Percentiles rank a stretch among this genome's conserved stretches.
These are phyloP conservation scores for Aleiodes testaceus DNA, from an alignment of 2,888 invertebrate species.

Conservation along the genomic window DNA sequence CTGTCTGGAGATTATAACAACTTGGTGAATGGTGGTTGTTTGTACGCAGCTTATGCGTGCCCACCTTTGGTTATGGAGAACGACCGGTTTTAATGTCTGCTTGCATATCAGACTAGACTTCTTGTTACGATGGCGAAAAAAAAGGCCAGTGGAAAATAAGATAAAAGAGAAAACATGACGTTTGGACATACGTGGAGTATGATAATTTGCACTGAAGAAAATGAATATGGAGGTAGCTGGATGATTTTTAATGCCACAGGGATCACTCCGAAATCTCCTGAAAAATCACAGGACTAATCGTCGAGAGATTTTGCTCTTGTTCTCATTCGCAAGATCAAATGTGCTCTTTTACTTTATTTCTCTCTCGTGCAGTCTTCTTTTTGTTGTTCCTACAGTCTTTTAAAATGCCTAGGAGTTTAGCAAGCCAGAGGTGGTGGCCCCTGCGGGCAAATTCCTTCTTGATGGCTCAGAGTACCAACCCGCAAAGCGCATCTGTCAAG, in stretches of 20 bases:
- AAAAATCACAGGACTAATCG: conserved; percentile 23
- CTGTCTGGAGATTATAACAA: conserved; percentile 46
- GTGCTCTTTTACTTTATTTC: background rate
- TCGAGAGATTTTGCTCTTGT: background rate
- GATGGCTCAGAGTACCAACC: conserved; percentile 62
- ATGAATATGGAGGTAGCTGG: conserved; percentile 23
- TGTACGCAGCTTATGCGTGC: conserved; percentile 59
- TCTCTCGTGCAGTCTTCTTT: background rate
- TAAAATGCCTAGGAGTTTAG: conserved; percentile 28
- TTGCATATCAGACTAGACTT: conserved; percentile 59
- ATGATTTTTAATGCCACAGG: conserved; percentile 23
- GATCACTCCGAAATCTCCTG: conserved; percentile 20
- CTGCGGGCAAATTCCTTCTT: conserved; percentile 67
- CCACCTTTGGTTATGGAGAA: conserved; percentile 56
- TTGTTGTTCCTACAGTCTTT: too few species aligned
- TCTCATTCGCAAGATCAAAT: background rate
- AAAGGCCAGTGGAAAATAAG: background rate
- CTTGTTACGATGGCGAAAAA: background rate
- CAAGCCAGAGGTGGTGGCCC: conserved; percentile 44
- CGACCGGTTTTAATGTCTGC: conserved; percentile 55
- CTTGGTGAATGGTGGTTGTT: conserved; percentile 59
- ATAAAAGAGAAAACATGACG: conserved; percentile 22
- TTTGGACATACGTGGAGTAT: conserved; percentile 9
- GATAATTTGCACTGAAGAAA: conserved; percentile 21
- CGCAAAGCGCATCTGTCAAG: conserved; percentile 71